A percentile compares a stretch with the other conserved stretches of the same genome.
Conservation (phyloP, 2,797 vertebrate species). For the Australoheros facetus region DNA sequence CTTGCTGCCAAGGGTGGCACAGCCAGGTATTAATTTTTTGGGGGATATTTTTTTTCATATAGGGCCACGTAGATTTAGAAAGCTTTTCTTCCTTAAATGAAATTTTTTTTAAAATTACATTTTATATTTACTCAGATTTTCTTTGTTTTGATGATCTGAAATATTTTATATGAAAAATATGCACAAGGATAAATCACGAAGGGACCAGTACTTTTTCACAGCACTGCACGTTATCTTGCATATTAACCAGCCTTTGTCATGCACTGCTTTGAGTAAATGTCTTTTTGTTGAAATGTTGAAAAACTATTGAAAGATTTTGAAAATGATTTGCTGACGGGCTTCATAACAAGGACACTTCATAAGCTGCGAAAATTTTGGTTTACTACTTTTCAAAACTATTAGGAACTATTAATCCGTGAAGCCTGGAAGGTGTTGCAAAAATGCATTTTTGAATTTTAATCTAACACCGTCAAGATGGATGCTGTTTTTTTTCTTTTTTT, state of each 20-base stretch:
- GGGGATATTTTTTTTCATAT: too few relatives aligned
- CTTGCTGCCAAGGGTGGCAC: too few relatives aligned
- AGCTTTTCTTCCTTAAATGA: too few relatives aligned
- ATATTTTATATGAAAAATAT: too few relatives aligned
- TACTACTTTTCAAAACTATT: background rate
- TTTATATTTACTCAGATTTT: too few relatives aligned
- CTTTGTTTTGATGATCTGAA: too few relatives aligned
- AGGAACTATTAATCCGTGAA: background rate
- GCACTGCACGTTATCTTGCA: background rate
- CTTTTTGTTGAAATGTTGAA: rapidly evolving
- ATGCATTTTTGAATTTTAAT: background rate
- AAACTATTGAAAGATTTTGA: background rate
- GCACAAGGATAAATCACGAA: too few relatives aligned
- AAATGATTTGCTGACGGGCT: too few relatives aligned
- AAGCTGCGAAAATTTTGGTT: background rate
- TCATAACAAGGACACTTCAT: background rate
- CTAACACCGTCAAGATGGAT: background rate
- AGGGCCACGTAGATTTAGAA: too few relatives aligned
- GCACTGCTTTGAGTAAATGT: background rate
- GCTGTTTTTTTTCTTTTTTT: background rate
- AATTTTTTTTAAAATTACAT: too few relatives aligned
- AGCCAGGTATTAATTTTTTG: too few relatives aligned
- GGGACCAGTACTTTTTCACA: too few relatives aligned
- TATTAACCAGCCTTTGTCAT: background rate
- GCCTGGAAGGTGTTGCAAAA: background rate